Evolutionary conservation across 1,140 invertebrate genomes (phyloP).

Genomic region (Drosophila navojoa): DNA sequence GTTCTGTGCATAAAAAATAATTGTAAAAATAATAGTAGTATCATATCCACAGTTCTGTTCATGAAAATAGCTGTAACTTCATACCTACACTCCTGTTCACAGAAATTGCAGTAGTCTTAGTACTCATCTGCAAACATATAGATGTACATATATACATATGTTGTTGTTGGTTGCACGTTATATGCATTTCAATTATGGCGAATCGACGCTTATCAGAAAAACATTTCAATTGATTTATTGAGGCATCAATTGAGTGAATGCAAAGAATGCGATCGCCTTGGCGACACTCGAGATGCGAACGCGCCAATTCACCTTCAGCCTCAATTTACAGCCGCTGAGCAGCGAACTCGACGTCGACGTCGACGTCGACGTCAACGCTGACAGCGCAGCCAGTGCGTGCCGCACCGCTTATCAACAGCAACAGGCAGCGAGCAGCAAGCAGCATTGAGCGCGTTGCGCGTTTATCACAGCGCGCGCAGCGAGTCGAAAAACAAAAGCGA

Average conservation of each 20-base stretch:
- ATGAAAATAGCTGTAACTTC: too few species aligned
- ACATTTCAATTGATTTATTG: constrained; percentile 70
- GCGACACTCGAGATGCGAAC: constrained; percentile 50
- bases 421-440: neutral
- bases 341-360: neutral
- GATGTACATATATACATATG: too few species aligned
- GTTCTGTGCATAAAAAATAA: too few species aligned
- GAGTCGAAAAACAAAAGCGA: constrained; percentile 25
- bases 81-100: too few species aligned
- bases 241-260: constrained; percentile 56
- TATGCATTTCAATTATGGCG: constrained; percentile 61
- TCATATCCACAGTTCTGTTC: too few species aligned
- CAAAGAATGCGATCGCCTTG: constrained; percentile 60
- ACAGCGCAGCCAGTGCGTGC: constrained; percentile 11
- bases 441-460: neutral
- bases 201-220: constrained; percentile 37
- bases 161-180: neutral
- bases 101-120: too few species aligned
- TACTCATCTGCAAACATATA: too few species aligned
- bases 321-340: constrained; percentile 53
- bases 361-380: too few species aligned
- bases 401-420: constrained; percentile 36
- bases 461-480: constrained; percentile 35
- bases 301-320: constrained; percentile 64
- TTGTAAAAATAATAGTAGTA: too few species aligned